Percentiles rank a stretch among this genome's conserved stretches.
phyloP scores from a whole-genome alignment of 2,888 invertebrate genomes.

The Agrotis ipsilon region DNA sequence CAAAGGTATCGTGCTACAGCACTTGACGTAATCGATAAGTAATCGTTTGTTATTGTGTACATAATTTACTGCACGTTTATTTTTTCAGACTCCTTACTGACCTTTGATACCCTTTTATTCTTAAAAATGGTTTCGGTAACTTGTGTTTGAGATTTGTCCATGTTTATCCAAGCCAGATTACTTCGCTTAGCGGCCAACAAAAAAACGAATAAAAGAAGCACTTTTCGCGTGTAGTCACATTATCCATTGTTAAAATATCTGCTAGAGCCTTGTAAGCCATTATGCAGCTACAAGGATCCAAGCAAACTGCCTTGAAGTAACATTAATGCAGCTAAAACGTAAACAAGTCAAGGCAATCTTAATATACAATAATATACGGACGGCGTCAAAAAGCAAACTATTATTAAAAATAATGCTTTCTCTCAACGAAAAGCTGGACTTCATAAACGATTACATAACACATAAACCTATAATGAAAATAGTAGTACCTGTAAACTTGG shows the following conservation, averaged over 20 bases:
- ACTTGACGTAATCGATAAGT: constrained; percentile 9
- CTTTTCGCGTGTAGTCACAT: no score
- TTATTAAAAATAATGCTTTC: not conserved
- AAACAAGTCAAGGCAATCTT: not conserved
- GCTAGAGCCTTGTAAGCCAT: not conserved
- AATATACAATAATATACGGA: not conserved
- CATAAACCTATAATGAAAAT: constrained; percentile 32
- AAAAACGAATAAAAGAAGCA: no score
- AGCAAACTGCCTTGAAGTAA: constrained; percentile 5
- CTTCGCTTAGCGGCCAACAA: no score
- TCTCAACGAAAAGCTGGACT: not conserved
- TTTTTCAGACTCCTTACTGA: not conserved
- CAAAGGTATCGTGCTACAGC: constrained; percentile 14
- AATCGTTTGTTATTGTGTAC: constrained; percentile 3
- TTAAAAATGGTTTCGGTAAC: not conserved
- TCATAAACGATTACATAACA: constrained; percentile 22
- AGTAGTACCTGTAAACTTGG: constrained; percentile 12
- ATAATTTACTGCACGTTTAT: not conserved
- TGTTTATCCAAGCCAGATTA: no score
- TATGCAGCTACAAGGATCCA: not conserved
- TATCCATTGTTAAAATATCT: not conserved
- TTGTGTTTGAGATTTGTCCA: not conserved
- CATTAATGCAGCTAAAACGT: not conserved
- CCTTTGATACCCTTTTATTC: not conserved
- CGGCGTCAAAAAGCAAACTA: not conserved